Conservation (phyloP, 2,888 invertebrate genomes). For the Conchocele bisecta region DNA sequence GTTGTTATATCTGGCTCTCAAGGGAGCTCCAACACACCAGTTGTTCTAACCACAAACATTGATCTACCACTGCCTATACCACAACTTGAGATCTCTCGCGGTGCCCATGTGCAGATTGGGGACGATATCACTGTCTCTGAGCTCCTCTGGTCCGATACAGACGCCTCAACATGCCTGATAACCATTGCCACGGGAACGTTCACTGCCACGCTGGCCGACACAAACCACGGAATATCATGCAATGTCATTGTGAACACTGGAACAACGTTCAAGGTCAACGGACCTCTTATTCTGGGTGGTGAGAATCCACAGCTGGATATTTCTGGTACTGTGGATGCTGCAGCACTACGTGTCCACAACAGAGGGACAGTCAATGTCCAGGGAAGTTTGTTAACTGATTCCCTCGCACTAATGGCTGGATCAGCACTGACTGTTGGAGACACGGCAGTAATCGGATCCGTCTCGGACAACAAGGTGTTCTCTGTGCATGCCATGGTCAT, state of each 20-base stretch:
- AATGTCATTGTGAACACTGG: slow-evolving; percentile 22
- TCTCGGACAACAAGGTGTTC: background rate
- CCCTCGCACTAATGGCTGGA: slow-evolving; percentile 50
- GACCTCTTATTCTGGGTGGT: slow-evolving; percentile 52
- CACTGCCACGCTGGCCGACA: slow-evolving; percentile 38
- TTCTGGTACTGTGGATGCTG: slow-evolving; percentile 45
- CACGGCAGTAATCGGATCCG: slow-evolving; percentile 15
- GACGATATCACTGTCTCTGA: slow-evolving; percentile 39
- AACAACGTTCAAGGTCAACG: slow-evolving; percentile 21
- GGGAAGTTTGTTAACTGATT: slow-evolving; percentile 26
- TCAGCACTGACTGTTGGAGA: slow-evolving; percentile 27
- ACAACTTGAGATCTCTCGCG: slow-evolving; percentile 42
- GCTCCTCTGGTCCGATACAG: slow-evolving; percentile 49
- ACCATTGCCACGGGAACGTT: slow-evolving; percentile 37
- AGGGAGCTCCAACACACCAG: too few relatives aligned
- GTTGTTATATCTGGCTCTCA: too few relatives aligned
- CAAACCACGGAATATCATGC: slow-evolving; percentile 34
- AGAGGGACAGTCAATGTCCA: slow-evolving; percentile 46
- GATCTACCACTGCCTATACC: slow-evolving; percentile 40
- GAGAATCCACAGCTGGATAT: slow-evolving; percentile 45
- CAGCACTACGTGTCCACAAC: slow-evolving; percentile 48
- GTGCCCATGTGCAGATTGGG: slow-evolving; percentile 52
- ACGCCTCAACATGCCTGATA: slow-evolving; percentile 49
- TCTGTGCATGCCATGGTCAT: background rate
- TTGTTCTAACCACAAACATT: slow-evolving; percentile 9